A percentile compares a stretch with the other conserved stretches of the same genome.
Evolutionary conservation across 2,797 vertebrate species (phyloP).

Genomic region (Poecile montanus): DNA sequence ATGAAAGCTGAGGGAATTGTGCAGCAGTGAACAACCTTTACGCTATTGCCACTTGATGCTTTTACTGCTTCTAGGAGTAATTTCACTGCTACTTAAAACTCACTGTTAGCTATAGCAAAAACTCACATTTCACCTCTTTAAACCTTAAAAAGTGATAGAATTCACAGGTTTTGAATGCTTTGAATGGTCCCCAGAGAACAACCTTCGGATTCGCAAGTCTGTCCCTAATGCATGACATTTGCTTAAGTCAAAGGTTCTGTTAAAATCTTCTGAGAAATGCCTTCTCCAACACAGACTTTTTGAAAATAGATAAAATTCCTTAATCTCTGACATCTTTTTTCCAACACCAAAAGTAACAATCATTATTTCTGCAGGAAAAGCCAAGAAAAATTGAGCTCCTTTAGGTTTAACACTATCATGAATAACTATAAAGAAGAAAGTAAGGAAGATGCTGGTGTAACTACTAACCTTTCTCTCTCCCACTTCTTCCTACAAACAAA

Average conservation of each 20-base stretch:
- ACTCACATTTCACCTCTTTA: background rate
- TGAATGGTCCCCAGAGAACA: background rate
- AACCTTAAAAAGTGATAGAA: background rate
- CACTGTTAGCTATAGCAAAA: background rate
- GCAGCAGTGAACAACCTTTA: background rate
- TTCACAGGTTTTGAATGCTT: background rate
- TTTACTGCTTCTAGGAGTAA: background rate
- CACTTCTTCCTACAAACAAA: background rate
- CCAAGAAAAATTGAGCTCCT: background rate
- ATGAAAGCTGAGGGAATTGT: background rate
- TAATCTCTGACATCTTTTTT: background rate
- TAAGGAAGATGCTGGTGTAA: background rate
- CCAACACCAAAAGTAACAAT: background rate
- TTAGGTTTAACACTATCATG: background rate
- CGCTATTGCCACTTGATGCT: background rate
- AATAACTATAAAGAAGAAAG: background rate
- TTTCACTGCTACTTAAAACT: background rate
- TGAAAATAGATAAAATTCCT: background rate
- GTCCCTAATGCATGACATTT: background rate
- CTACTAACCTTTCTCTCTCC: background rate
- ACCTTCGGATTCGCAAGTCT: background rate
- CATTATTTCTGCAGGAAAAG: background rate
- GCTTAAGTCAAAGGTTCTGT: background rate
- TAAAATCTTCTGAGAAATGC: background rate
- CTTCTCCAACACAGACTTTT: background rate